These are phyloP conservation scores for Aptenodytes patagonicus DNA, from an alignment of 2,113 vertebrate genomes.

Conservation along the genomic window DNA sequence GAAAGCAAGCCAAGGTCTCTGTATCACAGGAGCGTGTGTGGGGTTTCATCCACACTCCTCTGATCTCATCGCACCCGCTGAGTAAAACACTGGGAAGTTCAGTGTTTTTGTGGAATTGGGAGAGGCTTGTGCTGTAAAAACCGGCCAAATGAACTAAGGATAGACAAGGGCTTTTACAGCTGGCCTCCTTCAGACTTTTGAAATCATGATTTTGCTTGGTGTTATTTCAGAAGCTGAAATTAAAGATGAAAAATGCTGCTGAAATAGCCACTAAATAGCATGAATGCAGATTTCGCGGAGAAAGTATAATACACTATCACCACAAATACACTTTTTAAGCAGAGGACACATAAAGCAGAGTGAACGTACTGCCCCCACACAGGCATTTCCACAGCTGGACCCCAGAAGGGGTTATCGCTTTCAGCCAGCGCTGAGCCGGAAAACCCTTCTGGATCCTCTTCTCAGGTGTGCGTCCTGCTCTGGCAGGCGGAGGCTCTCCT, in stretches of 20 bases:
- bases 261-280: not conserved
- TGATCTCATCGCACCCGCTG: accelerated
- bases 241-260: not conserved
- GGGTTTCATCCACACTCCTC: not conserved
- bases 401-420: not conserved
- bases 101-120: not conserved
- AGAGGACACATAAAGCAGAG: not conserved
- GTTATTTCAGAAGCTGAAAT: not conserved
- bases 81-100: not conserved
- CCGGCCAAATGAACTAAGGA: not conserved
- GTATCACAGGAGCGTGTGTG: accelerated
- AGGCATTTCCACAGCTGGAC: not conserved
- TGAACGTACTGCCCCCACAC: accelerated
- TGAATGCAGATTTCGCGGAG: no score
- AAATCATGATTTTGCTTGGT: not conserved
- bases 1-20: not conserved
- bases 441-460: not conserved
- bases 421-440: not conserved
- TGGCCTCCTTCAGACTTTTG: not conserved
- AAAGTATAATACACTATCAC: not conserved
- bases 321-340: not conserved
- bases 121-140: not conserved
- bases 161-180: not conserved
- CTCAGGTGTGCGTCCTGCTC: not conserved
- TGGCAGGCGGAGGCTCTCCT: not conserved